These are phyloP conservation scores for Pyrgus malvae DNA, from an alignment of 2,888 invertebrate species.

Conservation along the genomic window DNA sequence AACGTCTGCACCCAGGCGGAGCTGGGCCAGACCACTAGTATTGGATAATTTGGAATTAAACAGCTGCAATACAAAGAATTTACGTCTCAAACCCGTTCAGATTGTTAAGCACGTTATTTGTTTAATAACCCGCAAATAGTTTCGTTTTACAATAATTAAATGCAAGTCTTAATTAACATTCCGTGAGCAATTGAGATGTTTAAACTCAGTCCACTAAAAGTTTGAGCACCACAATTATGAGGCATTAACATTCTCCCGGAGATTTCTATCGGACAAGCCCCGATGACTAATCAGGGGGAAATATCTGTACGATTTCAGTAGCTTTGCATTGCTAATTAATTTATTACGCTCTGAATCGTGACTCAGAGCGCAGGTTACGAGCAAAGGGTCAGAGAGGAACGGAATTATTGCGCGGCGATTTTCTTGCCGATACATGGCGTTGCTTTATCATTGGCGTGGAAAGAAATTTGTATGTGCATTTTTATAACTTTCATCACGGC, in stretches of 20 bases:
- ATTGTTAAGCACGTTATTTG: background rate
- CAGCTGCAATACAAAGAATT: too few species aligned
- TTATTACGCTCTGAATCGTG: slow-evolving; percentile 30
- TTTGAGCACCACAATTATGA: slow-evolving; percentile 13
- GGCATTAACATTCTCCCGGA: slow-evolving; percentile 25
- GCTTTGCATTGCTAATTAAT: slow-evolving; percentile 41
- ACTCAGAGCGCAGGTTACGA: slow-evolving; percentile 27
- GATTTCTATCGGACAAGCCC: slow-evolving; percentile 27
- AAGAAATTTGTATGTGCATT: background rate
- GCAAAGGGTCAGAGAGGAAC: slow-evolving; percentile 23
- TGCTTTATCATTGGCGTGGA: background rate
- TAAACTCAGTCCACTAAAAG: background rate
- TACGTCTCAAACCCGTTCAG: too few species aligned
- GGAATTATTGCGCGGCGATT: slow-evolving; percentile 17
- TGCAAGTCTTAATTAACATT: background rate
- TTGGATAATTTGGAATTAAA: too few species aligned
- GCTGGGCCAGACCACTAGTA: too few species aligned
- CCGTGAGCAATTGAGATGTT: background rate
- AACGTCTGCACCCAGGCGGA: too few species aligned
- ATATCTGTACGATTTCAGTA: slow-evolving; percentile 37
- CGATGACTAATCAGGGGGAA: slow-evolving; percentile 40
- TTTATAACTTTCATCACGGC: background rate
- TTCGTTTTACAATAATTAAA: background rate
- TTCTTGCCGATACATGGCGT: slow-evolving; percentile 5
- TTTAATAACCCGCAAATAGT: background rate